These are phyloP conservation scores for Trichonephila clavipes DNA, from an alignment of 1,140 invertebrate genomes.

Conservation along the genomic window DNA sequence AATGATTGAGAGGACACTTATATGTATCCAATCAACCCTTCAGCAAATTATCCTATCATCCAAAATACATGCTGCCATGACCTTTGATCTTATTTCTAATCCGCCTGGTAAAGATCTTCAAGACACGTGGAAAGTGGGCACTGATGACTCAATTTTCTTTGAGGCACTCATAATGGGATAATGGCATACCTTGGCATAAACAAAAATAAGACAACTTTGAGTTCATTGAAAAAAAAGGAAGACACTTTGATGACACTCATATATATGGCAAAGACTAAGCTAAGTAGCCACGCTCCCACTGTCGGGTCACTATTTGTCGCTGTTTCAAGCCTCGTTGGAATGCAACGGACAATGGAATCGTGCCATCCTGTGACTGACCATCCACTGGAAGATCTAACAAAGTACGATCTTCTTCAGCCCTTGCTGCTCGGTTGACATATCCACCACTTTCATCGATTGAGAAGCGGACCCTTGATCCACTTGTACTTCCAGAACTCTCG, in stretches of 20 bases:
- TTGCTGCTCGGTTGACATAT: slow-evolving; percentile 67
- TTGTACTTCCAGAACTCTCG: slow-evolving; percentile 84
- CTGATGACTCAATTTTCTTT: neutral
- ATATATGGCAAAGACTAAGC: neutral
- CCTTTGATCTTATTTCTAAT: neutral
- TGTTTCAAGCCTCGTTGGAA: slow-evolving; percentile 46
- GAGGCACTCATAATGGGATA: neutral
- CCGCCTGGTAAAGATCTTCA: neutral
- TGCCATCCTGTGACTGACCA: slow-evolving; percentile 83
- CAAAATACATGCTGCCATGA: neutral
- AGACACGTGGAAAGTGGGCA: neutral
- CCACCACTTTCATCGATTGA: slow-evolving; percentile 85
- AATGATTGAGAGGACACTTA: neutral
- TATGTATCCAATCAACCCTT: neutral
- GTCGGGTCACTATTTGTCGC: slow-evolving; percentile 17
- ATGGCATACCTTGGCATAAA: slow-evolving; percentile 11
- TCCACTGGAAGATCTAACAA: slow-evolving; percentile 84
- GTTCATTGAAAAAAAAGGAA: neutral
- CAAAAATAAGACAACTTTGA: neutral
- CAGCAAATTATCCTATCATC: neutral
- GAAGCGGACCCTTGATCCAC: slow-evolving; percentile 90
- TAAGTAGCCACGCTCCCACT: slow-evolving; percentile 59
- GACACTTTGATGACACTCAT: neutral
- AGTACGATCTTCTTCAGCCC: slow-evolving; percentile 80
- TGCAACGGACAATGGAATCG: slow-evolving; percentile 84